These are phyloP conservation scores for Temnothorax nylanderi DNA, from an alignment of 1,140 invertebrate genomes.

Conservation along the genomic window DNA sequence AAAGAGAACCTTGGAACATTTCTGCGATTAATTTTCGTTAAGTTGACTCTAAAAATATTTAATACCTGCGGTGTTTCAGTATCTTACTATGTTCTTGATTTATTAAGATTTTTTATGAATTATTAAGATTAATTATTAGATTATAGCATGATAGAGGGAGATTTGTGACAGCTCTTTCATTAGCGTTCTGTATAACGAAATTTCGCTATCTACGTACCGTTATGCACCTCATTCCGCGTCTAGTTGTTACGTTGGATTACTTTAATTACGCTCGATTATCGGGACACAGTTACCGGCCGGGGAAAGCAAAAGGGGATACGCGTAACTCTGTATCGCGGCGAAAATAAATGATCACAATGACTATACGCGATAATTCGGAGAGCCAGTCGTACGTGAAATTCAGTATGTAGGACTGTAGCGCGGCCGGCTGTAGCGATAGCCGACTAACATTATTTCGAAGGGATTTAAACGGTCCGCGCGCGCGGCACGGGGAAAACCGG, in stretches of 20 bases:
- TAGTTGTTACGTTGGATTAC: conserved; percentile 4
- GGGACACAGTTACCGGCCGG: not conserved
- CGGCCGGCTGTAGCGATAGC: conserved; percentile 46
- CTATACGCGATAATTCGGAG: conserved; percentile 29
- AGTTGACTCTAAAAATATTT: not conserved
- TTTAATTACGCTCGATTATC: conserved; percentile 22
- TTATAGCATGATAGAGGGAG: not conserved
- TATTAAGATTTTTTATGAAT: not conserved
- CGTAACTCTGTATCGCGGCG: not conserved
- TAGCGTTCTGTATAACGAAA: not conserved
- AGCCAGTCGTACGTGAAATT: conserved; percentile 36
- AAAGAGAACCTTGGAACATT: not conserved
- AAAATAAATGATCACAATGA: conserved; percentile 11
- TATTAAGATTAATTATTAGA: too few relatives aligned
- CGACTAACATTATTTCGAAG: conserved; percentile 74
- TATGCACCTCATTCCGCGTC: not conserved
- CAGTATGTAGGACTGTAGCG: conserved; percentile 31
- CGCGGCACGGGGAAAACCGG: conserved; percentile 64
- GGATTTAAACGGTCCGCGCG: conserved; percentile 70
- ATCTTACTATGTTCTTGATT: not conserved
- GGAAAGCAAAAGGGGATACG: conserved; percentile 2
- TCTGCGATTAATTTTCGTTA: not conserved
- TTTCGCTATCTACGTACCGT: not conserved
- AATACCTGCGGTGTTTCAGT: not conserved
- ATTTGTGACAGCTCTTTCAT: not conserved